Conservation (phyloP, 1,140 invertebrate genomes). For the Cydia fagiglandana region DNA sequence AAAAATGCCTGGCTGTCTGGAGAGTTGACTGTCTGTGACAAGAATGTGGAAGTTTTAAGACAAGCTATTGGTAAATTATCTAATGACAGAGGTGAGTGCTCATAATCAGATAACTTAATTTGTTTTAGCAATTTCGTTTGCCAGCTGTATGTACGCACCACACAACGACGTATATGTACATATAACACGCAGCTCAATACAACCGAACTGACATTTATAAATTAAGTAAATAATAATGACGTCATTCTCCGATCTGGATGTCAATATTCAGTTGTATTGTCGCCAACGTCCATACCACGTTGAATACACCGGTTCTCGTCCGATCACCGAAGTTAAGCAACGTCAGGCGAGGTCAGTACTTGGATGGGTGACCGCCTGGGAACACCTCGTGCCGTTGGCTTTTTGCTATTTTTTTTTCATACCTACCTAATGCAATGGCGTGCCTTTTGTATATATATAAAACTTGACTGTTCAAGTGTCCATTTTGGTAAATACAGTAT, state of each 20-base stretch:
- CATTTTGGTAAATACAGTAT: too few species aligned
- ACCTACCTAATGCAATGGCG: background rate
- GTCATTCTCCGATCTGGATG: background rate
- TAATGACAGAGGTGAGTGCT: constrained; percentile 38
- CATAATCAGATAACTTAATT: background rate
- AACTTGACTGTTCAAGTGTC: too few species aligned
- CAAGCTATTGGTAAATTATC: constrained; percentile 32
- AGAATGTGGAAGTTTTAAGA: constrained; percentile 46
- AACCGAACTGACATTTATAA: too few species aligned
- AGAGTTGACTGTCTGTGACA: constrained; percentile 49
- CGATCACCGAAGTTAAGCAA: constrained; percentile 32
- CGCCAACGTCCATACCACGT: constrained; percentile 32
- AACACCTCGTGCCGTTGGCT: constrained; percentile 37
- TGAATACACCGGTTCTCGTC: constrained; percentile 31
- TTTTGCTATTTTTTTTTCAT: background rate
- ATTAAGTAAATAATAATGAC: background rate
- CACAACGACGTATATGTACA: too few species aligned
- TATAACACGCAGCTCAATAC: too few species aligned
- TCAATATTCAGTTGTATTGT: background rate
- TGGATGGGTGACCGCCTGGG: constrained; percentile 45
- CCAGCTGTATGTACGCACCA: too few species aligned
- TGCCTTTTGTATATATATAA: too few species aligned
- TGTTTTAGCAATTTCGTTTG: background rate
- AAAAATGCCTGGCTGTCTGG: constrained; percentile 77
- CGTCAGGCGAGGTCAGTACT: constrained; percentile 46